Conservation (phyloP, 2,797 vertebrate species). For the Onychomys arenicola region DNA sequence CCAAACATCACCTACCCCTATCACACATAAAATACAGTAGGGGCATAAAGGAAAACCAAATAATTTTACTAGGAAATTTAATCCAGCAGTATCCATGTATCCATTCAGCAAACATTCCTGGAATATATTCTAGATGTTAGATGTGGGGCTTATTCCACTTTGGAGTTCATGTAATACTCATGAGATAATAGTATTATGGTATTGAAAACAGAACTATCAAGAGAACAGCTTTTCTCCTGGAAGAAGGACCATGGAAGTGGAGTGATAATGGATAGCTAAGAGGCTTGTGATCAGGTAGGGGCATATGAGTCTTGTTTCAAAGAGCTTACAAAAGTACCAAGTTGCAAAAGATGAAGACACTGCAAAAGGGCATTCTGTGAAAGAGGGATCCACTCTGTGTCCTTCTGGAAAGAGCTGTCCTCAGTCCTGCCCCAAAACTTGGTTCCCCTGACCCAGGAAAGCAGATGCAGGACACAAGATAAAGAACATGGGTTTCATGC, state of each 20-base stretch:
- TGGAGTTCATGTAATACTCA: not conserved
- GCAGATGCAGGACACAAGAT: not conserved
- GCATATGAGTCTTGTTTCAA: not conserved
- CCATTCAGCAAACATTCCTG: not conserved
- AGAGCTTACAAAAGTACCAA: not conserved
- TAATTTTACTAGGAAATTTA: not conserved
- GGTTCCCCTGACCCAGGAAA: not conserved
- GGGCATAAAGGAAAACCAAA: not conserved
- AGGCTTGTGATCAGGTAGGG: not conserved
- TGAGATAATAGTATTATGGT: not conserved
- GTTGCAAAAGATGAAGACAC: not conserved
- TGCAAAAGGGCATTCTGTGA: not conserved
- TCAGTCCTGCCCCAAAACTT: not conserved
- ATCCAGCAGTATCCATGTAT: not conserved
- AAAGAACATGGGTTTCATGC: not conserved
- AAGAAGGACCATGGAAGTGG: not conserved
- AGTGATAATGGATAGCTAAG: not conserved
- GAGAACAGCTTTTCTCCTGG: not conserved
- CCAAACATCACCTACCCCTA: not conserved
- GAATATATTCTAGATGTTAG: not conserved
- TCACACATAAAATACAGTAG: not conserved
- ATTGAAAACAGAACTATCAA: not conserved
- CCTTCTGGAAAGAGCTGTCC: not conserved
- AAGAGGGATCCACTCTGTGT: not conserved
- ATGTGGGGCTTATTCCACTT: not conserved